These are phyloP conservation scores for Drosophila sproati DNA, from an alignment of 1,140 invertebrate genomes.

Conservation along the genomic window DNA sequence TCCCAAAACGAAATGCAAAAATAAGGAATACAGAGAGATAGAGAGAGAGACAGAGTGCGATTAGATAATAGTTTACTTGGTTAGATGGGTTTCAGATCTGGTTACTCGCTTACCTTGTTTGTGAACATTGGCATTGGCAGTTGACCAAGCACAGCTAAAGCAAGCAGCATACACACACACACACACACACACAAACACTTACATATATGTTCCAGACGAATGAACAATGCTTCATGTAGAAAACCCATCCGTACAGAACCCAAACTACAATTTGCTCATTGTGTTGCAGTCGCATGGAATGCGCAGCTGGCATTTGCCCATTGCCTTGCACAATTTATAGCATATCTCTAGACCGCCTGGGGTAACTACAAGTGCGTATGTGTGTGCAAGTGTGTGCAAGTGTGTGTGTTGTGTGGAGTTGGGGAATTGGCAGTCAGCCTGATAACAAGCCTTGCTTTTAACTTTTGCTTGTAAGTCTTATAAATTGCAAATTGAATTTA, in stretches of 20 bases:
- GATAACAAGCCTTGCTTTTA: conserved; percentile 58
- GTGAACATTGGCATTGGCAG: conserved; percentile 63
- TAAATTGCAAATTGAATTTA: conserved; percentile 83
- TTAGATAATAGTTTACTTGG: conserved; percentile 36
- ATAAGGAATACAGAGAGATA: background rate
- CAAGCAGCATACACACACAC: background rate
- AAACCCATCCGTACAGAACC: conserved; percentile 3
- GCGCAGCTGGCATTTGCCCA: conserved; percentile 61
- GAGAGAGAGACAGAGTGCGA: background rate
- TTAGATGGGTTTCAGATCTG: conserved; percentile 29
- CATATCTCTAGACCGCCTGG: conserved; percentile 45
- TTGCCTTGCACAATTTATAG: conserved; percentile 68
- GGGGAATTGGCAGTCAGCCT: background rate
- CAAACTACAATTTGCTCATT: conserved; percentile 44
- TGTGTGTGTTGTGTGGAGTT: conserved; percentile 1
- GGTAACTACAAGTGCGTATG: conserved; percentile 9
- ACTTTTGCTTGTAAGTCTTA: conserved; percentile 69
- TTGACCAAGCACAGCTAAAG: conserved; percentile 49
- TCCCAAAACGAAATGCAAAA: conserved; percentile 10
- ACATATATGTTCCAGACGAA: conserved; percentile 51
- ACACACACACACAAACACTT: conserved; percentile 3
- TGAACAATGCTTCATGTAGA: conserved; percentile 55
- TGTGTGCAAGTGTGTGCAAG: background rate
- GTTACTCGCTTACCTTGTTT: conserved; percentile 45
- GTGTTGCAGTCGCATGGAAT: conserved; percentile 68